Percentiles rank a stretch among this genome's conserved stretches.
phyloP scores from a whole-genome alignment of 2,888 invertebrate genomes.

The Megastigmus dorsalis region DNA sequence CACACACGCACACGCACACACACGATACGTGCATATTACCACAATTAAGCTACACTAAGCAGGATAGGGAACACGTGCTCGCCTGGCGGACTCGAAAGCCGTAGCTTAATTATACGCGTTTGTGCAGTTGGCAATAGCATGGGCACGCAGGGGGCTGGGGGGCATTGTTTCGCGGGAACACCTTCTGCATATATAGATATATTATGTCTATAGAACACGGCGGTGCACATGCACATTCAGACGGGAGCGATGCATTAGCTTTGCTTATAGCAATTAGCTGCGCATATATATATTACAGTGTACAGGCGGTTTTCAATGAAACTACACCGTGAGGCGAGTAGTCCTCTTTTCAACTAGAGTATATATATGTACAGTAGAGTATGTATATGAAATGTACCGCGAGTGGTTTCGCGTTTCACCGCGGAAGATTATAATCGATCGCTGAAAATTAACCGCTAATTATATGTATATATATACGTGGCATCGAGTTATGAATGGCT shows the following conservation, averaged over 20 bases:
- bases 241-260: slow-evolving; percentile 55
- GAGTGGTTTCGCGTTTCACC: no score
- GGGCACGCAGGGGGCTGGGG: neutral
- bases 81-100: neutral
- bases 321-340: no score
- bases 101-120: slow-evolving; percentile 39
- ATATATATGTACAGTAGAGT: no score
- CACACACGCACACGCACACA: neutral
- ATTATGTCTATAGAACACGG: no score
- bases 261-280: slow-evolving; percentile 58
- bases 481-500: no score
- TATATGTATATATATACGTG: no score
- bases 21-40: neutral
- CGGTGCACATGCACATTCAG: slow-evolving; percentile 57
- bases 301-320: no score
- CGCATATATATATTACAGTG: no score
- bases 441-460: no score
- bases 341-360: no score
- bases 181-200: slow-evolving; percentile 8
- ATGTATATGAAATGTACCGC: no score
- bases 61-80: neutral
- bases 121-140: slow-evolving; percentile 26
- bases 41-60: neutral
- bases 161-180: slow-evolving; percentile 30
- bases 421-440: no score